Conservation (phyloP, 1,140 invertebrate species). For the Ceratitis capitata region DNA sequence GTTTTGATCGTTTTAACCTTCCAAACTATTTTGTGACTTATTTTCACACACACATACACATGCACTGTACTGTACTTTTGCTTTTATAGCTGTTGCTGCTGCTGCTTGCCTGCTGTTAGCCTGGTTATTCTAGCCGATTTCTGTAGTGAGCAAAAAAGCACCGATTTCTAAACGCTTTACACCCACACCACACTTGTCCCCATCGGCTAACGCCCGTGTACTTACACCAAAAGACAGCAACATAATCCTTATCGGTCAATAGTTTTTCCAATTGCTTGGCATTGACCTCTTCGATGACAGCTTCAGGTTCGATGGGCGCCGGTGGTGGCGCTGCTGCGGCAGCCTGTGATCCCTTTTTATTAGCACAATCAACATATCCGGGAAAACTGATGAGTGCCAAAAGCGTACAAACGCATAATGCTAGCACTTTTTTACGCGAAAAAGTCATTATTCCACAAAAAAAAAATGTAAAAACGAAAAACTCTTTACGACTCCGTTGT, state of each 20-base stretch:
- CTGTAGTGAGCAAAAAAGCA: background rate
- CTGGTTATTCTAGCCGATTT: background rate
- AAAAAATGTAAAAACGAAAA: no score
- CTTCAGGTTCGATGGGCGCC: slow-evolving; percentile 67
- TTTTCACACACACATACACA: background rate
- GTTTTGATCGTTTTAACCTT: no score
- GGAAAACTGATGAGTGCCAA: slow-evolving; percentile 64
- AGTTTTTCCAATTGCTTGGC: slow-evolving; percentile 89
- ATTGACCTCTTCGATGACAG: slow-evolving; percentile 91
- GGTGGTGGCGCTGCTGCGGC: slow-evolving; percentile 48
- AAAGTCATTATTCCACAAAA: slow-evolving; percentile 60
- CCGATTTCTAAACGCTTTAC: background rate
- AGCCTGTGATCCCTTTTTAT: slow-evolving; percentile 54
- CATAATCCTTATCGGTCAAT: slow-evolving; percentile 89
- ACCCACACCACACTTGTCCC: background rate
- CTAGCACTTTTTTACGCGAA: slow-evolving; percentile 62
- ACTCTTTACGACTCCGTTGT: slow-evolving; percentile 16
- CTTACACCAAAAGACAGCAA: slow-evolving; percentile 97
- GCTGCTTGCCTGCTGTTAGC: background rate
- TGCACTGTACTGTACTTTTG: no score
- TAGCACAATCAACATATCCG: slow-evolving; percentile 62
- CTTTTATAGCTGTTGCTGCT: background rate
- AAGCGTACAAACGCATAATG: slow-evolving; percentile 61
- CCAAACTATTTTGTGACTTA: no score
- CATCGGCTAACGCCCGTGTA: slow-evolving; percentile 40